Conservation (phyloP, 2,888 invertebrate genomes). For the Eupelmus urozonus region DNA sequence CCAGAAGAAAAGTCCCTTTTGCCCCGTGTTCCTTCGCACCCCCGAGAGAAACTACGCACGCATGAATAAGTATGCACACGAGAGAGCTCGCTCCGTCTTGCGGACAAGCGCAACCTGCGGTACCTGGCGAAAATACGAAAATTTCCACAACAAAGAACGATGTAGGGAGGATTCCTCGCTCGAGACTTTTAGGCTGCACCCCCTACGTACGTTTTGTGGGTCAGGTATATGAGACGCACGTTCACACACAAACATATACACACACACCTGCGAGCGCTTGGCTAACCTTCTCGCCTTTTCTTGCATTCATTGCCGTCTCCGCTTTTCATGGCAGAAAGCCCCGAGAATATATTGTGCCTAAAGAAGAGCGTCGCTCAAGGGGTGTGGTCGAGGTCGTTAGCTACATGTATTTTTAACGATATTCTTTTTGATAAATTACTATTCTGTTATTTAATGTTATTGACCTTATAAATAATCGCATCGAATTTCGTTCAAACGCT, state of each 20-base stretch:
- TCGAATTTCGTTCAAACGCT: no score
- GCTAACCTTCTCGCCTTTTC: slow-evolving; percentile 66
- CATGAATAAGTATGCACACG: no score
- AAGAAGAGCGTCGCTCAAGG: no score
- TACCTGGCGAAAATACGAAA: slow-evolving; percentile 66
- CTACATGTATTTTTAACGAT: no score
- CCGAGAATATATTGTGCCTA: no score
- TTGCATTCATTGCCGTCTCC: slow-evolving; percentile 49
- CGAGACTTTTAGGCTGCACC: slow-evolving; percentile 44
- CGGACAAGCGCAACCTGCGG: slow-evolving; percentile 48
- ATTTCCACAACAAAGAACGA: slow-evolving; percentile 70
- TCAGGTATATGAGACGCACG: no score
- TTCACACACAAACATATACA: no score
- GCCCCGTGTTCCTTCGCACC: not conserved
- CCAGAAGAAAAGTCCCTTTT: slow-evolving; percentile 55
- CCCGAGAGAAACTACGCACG: not conserved
- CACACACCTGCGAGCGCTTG: slow-evolving; percentile 17
- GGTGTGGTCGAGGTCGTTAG: no score
- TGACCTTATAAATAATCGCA: no score
- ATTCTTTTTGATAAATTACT: no score
- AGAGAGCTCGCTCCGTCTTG: no score
- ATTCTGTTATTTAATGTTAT: no score
- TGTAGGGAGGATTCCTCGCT: slow-evolving; percentile 60
- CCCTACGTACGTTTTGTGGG: slow-evolving; percentile 64
- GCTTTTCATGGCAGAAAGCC: slow-evolving; percentile 51